Conservation (phyloP, 2,797 vertebrate genomes). For the Neosilurus mollespiculum region DNA sequence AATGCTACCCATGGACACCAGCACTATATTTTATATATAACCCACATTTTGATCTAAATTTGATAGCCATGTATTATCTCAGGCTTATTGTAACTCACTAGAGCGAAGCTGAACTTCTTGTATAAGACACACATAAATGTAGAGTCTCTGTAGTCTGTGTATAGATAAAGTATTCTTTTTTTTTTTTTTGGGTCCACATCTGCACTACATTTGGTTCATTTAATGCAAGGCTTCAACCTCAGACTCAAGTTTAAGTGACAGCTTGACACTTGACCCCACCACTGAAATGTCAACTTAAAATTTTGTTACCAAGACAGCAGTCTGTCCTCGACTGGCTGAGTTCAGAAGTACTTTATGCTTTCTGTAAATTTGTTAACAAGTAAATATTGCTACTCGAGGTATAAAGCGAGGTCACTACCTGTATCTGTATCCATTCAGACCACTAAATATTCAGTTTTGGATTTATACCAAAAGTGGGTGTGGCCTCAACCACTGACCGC, state of each 20-base stretch:
- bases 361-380: not conserved
- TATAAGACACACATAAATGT: not conserved
- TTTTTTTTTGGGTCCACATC: constrained; percentile 56
- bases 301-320: not conserved
- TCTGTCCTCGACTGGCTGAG: not conserved
- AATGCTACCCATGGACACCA: not conserved
- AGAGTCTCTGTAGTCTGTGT: not conserved
- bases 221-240: constrained; percentile 64
- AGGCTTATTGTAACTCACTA: not conserved
- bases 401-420: not conserved
- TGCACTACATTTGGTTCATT: constrained; percentile 69
- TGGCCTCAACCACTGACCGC: not conserved
- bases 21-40: constrained; percentile 11
- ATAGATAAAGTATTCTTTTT: not conserved
- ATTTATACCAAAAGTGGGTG: not conserved
- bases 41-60: constrained; percentile 30
- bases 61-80: constrained; percentile 1
- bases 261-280: constrained; percentile 16
- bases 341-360: not conserved
- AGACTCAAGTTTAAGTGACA: constrained; percentile 38
- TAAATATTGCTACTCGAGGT: not conserved
- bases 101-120: not conserved
- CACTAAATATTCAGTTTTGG: not conserved
- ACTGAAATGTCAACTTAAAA: not conserved
- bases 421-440: not conserved